Conservation (phyloP, 2,113 vertebrate genomes). For the Silurus asotus region DNA sequence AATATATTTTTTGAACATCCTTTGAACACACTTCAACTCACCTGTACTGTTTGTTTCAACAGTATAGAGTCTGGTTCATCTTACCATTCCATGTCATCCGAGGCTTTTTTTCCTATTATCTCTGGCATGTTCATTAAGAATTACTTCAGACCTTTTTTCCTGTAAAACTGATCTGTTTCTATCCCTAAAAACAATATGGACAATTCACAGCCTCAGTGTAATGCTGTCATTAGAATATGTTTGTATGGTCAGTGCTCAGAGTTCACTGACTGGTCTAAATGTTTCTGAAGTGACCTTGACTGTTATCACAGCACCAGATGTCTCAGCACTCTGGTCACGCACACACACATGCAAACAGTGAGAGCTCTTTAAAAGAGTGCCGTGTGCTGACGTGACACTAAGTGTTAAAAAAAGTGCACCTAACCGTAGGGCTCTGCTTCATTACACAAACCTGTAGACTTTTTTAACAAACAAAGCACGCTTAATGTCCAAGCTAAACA, state of each 20-base stretch:
- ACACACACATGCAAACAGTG: constrained; percentile 53
- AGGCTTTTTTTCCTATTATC: background rate
- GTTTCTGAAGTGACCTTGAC: constrained; percentile 37
- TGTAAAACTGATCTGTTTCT: background rate
- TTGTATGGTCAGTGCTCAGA: background rate
- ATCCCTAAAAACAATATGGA: background rate
- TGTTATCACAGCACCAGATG: constrained; percentile 47
- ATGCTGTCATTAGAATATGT: background rate
- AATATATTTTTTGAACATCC: background rate
- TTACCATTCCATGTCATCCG: background rate
- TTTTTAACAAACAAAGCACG: constrained; percentile 40
- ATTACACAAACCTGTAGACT: constrained; percentile 41
- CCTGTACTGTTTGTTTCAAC: background rate
- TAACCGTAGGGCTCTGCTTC: constrained; percentile 8
- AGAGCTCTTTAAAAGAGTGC: constrained; percentile 27
- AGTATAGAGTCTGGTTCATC: background rate
- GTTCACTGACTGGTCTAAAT: background rate
- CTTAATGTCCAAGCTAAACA: background rate
- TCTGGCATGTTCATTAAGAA: background rate
- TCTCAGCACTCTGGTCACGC: constrained; percentile 27
- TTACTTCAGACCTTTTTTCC: background rate
- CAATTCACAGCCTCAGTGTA: background rate
- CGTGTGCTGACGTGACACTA: constrained; percentile 31
- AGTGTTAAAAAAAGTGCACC: constrained; percentile 12
- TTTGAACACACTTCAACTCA: background rate